A percentile compares a stretch with the other conserved stretches of the same genome.
Evolutionary conservation across 2,888 invertebrate species (phyloP).

Genomic region (Tachina fera): DNA sequence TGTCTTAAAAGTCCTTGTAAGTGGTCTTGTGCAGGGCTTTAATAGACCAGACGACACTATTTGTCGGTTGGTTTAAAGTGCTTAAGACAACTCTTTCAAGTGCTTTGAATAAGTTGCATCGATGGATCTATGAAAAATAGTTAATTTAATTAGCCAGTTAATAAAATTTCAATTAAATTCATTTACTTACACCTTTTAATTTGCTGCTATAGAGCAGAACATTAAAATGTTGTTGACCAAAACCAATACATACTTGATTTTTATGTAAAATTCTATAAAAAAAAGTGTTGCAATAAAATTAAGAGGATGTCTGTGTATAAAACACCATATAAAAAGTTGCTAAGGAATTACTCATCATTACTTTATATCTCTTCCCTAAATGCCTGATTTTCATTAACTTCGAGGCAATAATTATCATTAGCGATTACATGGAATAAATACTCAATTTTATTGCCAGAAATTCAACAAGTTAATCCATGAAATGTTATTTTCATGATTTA

Average conservation of each 20-base stretch:
- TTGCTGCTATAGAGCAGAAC: background rate
- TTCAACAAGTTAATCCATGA: slow-evolving; percentile 42
- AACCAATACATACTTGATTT: background rate
- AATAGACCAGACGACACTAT: no score
- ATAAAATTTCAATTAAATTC: slow-evolving; percentile 33
- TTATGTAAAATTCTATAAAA: background rate
- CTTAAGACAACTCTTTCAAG: background rate
- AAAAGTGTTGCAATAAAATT: slow-evolving; percentile 4
- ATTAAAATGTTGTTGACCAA: slow-evolving; percentile 1
- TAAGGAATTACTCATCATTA: slow-evolving; percentile 12
- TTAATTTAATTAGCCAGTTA: background rate
- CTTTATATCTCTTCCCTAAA: background rate
- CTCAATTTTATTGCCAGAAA: slow-evolving; percentile 5
- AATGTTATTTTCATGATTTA: background rate
- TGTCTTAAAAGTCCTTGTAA: no score
- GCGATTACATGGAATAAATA: background rate
- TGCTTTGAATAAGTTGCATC: background rate
- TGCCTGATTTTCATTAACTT: slow-evolving; percentile 23
- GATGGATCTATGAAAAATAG: background rate
- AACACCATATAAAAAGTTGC: background rate
- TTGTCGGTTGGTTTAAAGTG: no score
- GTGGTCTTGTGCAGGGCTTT: no score
- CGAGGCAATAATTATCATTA: slow-evolving; percentile 9
- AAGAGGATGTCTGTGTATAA: slow-evolving; percentile 14
- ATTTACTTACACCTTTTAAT: background rate